Percentiles rank a stretch among this genome's conserved stretches.
Evolutionary conservation across 2,888 invertebrate species (phyloP).

Genomic region (Odontothrips loti): DNA sequence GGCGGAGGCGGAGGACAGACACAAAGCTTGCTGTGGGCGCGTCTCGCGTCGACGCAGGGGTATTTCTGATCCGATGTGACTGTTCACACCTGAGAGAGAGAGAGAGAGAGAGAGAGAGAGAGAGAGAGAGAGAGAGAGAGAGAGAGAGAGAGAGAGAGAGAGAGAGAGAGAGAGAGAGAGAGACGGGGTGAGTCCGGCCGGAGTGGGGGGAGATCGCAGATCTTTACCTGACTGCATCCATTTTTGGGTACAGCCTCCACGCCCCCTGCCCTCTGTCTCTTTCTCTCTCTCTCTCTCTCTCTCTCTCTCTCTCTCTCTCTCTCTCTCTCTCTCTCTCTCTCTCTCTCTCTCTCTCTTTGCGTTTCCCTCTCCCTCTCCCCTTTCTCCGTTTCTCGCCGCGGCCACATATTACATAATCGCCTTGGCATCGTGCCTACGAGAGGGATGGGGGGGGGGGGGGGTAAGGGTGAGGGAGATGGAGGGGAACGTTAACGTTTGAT

Average conservation of each 20-base stretch:
- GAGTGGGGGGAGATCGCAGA: constrained; percentile 42
- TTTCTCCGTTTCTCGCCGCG: too few relatives aligned
- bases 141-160: constrained; percentile 33
- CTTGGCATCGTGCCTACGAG: too few relatives aligned
- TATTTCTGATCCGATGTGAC: too few relatives aligned
- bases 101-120: too few relatives aligned
- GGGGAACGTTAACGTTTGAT: too few relatives aligned
- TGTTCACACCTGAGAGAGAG: too few relatives aligned
- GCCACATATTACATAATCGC: not conserved
- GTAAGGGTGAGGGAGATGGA: too few relatives aligned
- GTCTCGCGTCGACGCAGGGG: too few relatives aligned
- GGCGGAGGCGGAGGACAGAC: constrained; percentile 38
- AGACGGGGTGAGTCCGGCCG: constrained; percentile 33
- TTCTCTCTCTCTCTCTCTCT: constrained; percentile 33
- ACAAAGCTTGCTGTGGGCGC: constrained; percentile 28
- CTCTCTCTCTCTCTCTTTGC: constrained; percentile 22
- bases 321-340: constrained; percentile 23
- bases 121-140: too few relatives aligned
- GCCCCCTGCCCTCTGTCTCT: constrained; percentile 30
- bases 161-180: constrained; percentile 39
- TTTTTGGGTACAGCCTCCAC: constrained; percentile 42
- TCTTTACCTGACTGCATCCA: constrained; percentile 52
- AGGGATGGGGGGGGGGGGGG: too few relatives aligned
- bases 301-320: constrained; percentile 32
- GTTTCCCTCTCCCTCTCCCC: not conserved